A percentile compares a stretch with the other conserved stretches of the same genome.
Conservation (phyloP, 2,888 invertebrate species). For the Euzophera pinguis region DNA sequence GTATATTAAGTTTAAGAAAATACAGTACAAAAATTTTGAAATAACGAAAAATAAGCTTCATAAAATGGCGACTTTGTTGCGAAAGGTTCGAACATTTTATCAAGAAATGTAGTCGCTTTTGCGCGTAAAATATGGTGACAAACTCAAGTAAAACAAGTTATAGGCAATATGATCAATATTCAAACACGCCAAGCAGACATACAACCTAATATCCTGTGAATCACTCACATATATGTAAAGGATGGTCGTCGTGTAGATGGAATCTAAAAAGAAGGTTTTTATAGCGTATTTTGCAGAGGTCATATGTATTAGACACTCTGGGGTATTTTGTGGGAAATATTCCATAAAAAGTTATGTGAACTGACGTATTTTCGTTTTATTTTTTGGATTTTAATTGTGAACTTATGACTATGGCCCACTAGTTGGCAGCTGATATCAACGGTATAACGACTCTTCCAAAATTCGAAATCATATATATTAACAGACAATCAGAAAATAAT, state of each 20-base stretch:
- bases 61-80: neutral
- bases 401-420: too few species aligned
- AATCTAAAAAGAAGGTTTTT: slow-evolving; percentile 22
- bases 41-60: neutral
- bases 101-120: neutral
- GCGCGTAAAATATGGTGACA: neutral
- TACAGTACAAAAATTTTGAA: too few species aligned
- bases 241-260: slow-evolving; percentile 15
- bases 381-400: too few species aligned
- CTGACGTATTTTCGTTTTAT: too few species aligned
- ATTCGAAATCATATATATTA: too few species aligned
- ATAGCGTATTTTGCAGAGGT: slow-evolving; percentile 10
- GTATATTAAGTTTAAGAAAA: too few species aligned
- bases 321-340: slow-evolving; percentile 5
- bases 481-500: too few species aligned
- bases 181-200: slow-evolving; percentile 13
- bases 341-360: neutral
- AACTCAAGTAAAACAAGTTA: slow-evolving; percentile 14
- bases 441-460: too few species aligned
- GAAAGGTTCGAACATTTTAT: neutral
- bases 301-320: slow-evolving; percentile 7
- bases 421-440: too few species aligned
- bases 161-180: slow-evolving; percentile 21
- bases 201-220: slow-evolving; percentile 19
- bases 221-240: slow-evolving; percentile 10